phyloP scores from a whole-genome alignment of 2,888 invertebrate genomes.

The Cryptophagus acutangulus region DNA sequence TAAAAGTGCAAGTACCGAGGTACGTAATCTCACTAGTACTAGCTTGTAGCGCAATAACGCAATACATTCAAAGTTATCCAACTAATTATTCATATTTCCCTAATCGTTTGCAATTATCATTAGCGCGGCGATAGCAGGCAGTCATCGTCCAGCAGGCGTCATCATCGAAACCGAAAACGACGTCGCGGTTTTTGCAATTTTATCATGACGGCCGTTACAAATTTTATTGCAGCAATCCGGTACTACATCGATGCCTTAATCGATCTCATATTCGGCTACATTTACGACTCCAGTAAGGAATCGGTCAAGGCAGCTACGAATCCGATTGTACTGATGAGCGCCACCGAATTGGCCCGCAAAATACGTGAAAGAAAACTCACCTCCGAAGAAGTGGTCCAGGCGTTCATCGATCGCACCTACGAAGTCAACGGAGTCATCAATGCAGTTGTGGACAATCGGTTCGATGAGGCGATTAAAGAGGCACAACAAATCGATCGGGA shows the following conservation, averaged over 20 bases:
- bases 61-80: too few relatives aligned
- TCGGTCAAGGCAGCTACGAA: conserved; percentile 43
- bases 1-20: too few relatives aligned
- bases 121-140: too few relatives aligned
- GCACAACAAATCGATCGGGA: conserved; percentile 68
- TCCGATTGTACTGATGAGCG: conserved; percentile 57
- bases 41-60: too few relatives aligned
- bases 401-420: conserved; percentile 73
- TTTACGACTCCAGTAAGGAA: conserved; percentile 41
- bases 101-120: too few relatives aligned
- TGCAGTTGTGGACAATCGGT: conserved; percentile 78
- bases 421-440: conserved; percentile 71
- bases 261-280: conserved; percentile 46
- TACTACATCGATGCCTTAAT: conserved; percentile 49
- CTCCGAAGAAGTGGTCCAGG: conserved; percentile 64
- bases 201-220: too few relatives aligned
- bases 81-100: too few relatives aligned
- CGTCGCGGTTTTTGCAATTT: too few relatives aligned
- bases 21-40: too few relatives aligned
- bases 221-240: too few relatives aligned
- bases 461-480: conserved; percentile 70
- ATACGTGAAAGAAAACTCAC: conserved; percentile 61
- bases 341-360: conserved; percentile 60
- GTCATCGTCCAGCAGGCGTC: too few relatives aligned
- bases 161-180: too few relatives aligned